Evolutionary conservation across 2,797 vertebrate species (phyloP), one percentile per base, ranked within the genome.

Genomic region (Cygnus olor): DNA sequence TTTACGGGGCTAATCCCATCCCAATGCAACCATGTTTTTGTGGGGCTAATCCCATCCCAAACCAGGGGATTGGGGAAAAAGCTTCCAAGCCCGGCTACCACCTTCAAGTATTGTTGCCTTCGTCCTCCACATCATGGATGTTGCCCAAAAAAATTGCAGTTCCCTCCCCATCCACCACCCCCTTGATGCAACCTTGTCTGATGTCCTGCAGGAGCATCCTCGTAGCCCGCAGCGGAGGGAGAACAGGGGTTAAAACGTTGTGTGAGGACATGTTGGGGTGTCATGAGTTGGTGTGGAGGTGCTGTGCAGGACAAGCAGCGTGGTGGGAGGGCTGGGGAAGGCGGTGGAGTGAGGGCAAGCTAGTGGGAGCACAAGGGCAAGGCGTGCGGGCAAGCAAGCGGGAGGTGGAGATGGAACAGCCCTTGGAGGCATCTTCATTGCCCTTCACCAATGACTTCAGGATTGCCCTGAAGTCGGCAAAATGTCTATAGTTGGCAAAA

Each of bases 91-190:
- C 11, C 2, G 30, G 38, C 45, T 19, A 13, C 45, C 6, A 38
- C 27, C n/a, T 47, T 15, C 3, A 2, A 3, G 17, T 2, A 3
- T 1, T 2, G 16, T 20, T 17, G n/a, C 16, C 58, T 44, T 45
- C 38, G 0, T 25, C 68, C n/a, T 20, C 47, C 32, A 5, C 0
- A 1, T 16, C 47, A 2, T 0, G 25, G 49, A 5, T 1, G 27
- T 12, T 1, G 1, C 32, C 13, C 10, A 5, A 6, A 24, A 71
- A 25, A 25, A 7, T 36, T 14, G 30, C 11, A 0, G 11, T 24
- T 44, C 15, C 25, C 25, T 19, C 30, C 24, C 36, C 15, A 5
- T 6, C 36, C 30, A 3, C 66, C 68, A 7, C 45, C 36, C 30
- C 3, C 4, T 28, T 1, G 25, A 7, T 9, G 36, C 17, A 4